phyloP scores from a whole-genome alignment of 2,797 vertebrate genomes.

The Pyrocephalus nanus region DNA sequence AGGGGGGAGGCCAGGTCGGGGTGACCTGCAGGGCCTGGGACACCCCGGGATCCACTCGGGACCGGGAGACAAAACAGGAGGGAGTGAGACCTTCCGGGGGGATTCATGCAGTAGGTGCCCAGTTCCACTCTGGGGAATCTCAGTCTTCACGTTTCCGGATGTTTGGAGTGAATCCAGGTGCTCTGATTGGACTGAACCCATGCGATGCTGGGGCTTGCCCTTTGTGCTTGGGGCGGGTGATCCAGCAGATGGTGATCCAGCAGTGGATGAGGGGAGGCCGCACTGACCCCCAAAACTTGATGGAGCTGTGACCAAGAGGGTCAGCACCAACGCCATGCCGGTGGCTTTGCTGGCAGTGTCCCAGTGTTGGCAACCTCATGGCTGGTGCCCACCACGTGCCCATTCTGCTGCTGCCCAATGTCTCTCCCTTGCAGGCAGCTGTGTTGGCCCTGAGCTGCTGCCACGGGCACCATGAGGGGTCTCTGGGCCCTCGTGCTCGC shows the following conservation, averaged over 20 bases:
- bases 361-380: accelerated
- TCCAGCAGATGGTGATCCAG: neutral
- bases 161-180: neutral
- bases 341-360: neutral
- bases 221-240: neutral
- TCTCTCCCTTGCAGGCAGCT: conserved; percentile 51
- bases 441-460: neutral
- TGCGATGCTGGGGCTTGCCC: neutral
- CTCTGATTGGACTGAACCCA: neutral
- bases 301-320: accelerated
- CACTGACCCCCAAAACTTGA: neutral
- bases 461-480: conserved; percentile 52
- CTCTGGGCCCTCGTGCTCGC: conserved; percentile 38
- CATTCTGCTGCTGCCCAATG: accelerated
- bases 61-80: neutral
- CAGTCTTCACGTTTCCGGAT: accelerated
- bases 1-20: neutral
- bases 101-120: accelerated
- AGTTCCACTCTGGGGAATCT: accelerated
- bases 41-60: accelerated
- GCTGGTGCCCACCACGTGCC: accelerated
- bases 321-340: accelerated
- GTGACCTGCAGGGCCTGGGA: neutral
- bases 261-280: neutral
- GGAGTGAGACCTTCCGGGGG: accelerated